Evolutionary conservation across 2,797 vertebrate genomes (phyloP), one percentile per base, ranked within the genome.

Genomic region (Acanthurus tractus): DNA sequence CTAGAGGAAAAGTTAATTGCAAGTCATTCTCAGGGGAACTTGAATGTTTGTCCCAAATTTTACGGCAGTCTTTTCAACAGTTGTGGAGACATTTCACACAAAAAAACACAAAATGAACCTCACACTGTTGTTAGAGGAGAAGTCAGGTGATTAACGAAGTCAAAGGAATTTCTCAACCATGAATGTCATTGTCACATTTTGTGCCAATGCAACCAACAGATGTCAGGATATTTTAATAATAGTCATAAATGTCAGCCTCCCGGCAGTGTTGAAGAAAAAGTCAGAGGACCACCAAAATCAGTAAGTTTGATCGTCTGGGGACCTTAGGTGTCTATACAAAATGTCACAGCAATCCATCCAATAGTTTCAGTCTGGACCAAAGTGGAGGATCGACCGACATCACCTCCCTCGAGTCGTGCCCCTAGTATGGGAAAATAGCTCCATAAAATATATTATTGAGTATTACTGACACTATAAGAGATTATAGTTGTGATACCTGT

Each of bases 401-500:
- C 63, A 14, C 29, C 53, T 75, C 57, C 63, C 38, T 54, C 3
- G 54, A 86, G 57, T 34, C 42, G 23, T 45, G 42, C 42, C 0
- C 14, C 52, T 23, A 13, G 40, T 42, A 42, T 40, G 61, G 40
- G 25, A 48, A 55, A 74, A 74, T 23, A 54, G 29, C 23, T 40
- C 40, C 59, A 78, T 76, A 76, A 82, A 76, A 44, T 29, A 56
- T 20, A n/a, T 79, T 70, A 73, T 12, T 54, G 63, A 75, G 53
- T 36, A 54, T 75, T 72, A 45, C 63, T 70, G 61, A 50, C 75
- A 74, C 42, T 46, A 3, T 66, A 53, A 77, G 56, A 57, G 22
- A 38, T 52, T 71, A 38, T 15, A 42, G 45, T 29, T 20, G 22
- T 12, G 22, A 1, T 25, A 23, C 6, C 8, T 38, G 7, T 66